A percentile compares a stretch with the other conserved stretches of the same genome.
These are phyloP conservation scores for Girardia tigrina DNA, from an alignment of 2,888 invertebrate species.

Conservation along the genomic window DNA sequence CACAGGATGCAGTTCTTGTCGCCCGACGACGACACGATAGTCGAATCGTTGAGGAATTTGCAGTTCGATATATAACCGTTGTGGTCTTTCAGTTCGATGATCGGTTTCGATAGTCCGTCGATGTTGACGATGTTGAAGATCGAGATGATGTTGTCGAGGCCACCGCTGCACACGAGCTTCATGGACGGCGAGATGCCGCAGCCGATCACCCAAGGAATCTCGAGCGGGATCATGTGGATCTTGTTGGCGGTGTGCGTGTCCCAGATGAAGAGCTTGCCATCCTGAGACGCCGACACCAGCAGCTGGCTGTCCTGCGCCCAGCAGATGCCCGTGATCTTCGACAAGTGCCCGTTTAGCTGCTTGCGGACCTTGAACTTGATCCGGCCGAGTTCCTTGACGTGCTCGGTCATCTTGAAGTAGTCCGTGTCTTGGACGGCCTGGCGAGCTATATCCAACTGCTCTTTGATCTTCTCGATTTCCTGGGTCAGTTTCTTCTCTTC, in stretches of 20 bases:
- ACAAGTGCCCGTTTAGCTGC: slow-evolving; percentile 34
- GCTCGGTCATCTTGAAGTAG: slow-evolving; percentile 31
- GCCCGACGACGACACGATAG: slow-evolving; percentile 28
- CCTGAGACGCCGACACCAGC: slow-evolving; percentile 32
- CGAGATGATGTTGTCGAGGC: slow-evolving; percentile 32
- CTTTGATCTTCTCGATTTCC: slow-evolving; percentile 31
- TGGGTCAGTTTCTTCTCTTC: slow-evolving; percentile 31
- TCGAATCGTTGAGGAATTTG: slow-evolving; percentile 28
- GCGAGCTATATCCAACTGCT: slow-evolving; percentile 30
- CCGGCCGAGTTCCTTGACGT: slow-evolving; percentile 31
- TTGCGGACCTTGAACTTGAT: slow-evolving; percentile 34
- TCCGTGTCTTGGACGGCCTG: slow-evolving; percentile 33
- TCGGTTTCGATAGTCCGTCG: slow-evolving; percentile 31
- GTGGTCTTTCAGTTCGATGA: slow-evolving; percentile 27
- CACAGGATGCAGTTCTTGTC: slow-evolving; percentile 32
- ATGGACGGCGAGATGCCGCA: slow-evolving; percentile 30
- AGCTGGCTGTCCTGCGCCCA: slow-evolving; percentile 34
- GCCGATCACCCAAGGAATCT: slow-evolving; percentile 32
- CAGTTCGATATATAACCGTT: slow-evolving; percentile 32
- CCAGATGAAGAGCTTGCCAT: slow-evolving; percentile 35
- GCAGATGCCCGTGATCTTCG: slow-evolving; percentile 33
- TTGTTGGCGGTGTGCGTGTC: slow-evolving; percentile 33
- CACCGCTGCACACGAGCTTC: slow-evolving; percentile 30
- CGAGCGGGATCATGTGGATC: slow-evolving; percentile 25
- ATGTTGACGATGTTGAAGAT: slow-evolving; percentile 24